Base-by-base conservation (phyloP, 2,888 invertebrate species). In the Plemyria rubiginata region DNA sequence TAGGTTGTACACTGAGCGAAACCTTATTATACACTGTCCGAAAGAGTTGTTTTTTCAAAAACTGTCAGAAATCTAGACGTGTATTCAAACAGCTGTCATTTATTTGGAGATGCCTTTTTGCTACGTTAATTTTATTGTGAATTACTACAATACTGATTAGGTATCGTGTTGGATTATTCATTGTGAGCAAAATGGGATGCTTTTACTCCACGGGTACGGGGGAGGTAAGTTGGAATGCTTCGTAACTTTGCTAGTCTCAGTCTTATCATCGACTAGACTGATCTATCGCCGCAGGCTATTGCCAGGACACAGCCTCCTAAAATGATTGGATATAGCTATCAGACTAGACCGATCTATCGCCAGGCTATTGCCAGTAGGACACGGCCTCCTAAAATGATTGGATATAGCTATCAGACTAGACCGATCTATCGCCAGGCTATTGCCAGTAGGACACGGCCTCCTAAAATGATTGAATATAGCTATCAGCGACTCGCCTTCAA, bases 61-160 rank as follows among this genome's bases (percentile, higher is more conserved):
- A 73, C 72, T 76, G 80, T 85, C 85, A 85, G 66, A 75, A 85
- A 88, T 90, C 90, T 88, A 90, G 87, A 82, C 81, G 85, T 76
- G 63, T 76, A 81, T 90, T 87, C 81, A 86, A 88, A 86, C 79
- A 76, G 67, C 74, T 88, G 87, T 87, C 88, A 84, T 58, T 74
- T 77, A 83, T 88, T 90, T 86, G 79, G 87, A 87, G 75, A 90
- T 92, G 91, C 82, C 79, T 84, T 82, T 88, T 87, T 89, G 86
- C 76, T 82, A 76, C 70, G 73, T 67, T 76, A 81, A 79, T 80
- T 83, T 83, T 84, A 80, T 79, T 77, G 73, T 67, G 72, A 80
- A 80, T 81, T 79, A 77, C 75, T 78, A 77, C 78, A 78, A 78
- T 56, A 78, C 76, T 73, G 73, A 77, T 73, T 66, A n/a, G n/a